Evolutionary conservation across 2,888 invertebrate species (phyloP), one percentile per base, ranked within the genome.

Genomic region (Elegia similella): DNA sequence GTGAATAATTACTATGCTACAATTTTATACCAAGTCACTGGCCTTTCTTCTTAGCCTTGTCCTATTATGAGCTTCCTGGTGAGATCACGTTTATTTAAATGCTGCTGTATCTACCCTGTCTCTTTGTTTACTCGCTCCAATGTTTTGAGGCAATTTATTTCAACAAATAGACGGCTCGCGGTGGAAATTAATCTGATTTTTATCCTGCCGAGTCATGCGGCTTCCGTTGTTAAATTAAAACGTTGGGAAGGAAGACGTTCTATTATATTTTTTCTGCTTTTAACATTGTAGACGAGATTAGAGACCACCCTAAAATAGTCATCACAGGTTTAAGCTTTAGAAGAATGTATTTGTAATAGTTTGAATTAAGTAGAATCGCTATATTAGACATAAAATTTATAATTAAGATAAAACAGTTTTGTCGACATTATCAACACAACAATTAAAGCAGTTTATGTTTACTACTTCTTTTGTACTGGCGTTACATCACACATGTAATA

Each of bases 191-290:
- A 88, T 88, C 82, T 79, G 82, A 80, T 80, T 76, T 71, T 79
- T 82, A 86, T 87, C 82, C 75, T 76, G 90, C 71, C 72, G 73
- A 87, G 86, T 90, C 90, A 90, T 80, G 80, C 73, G 73, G 87
- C 87, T 88, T 88, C 89, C 89, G 89, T 83, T 82, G 81, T 82
- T 80, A 82, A 83, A 88, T 86, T 84, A 83, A 86, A 86, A 83
- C 73, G 74, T 78, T 70, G 72, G 70, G 77, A 77, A 82, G 79
- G 80, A 80, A 79, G 83, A 82, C 79, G 79, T 82, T 76, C 77
- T 78, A 79, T 79, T 78, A 72, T 73, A 70, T 76, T 75, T 82
- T 78, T 79, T 62, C 62, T 70, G 65, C 67, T 70, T 67, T 72
- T 72, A 70, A 72, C 68, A 62, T 62, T 60, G 58, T 56, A 59